A percentile compares a stretch with the other conserved stretches of the same genome.
Evolutionary conservation across 2,113 vertebrate species (phyloP).

Genomic region (Corydoras sp.): DNA sequence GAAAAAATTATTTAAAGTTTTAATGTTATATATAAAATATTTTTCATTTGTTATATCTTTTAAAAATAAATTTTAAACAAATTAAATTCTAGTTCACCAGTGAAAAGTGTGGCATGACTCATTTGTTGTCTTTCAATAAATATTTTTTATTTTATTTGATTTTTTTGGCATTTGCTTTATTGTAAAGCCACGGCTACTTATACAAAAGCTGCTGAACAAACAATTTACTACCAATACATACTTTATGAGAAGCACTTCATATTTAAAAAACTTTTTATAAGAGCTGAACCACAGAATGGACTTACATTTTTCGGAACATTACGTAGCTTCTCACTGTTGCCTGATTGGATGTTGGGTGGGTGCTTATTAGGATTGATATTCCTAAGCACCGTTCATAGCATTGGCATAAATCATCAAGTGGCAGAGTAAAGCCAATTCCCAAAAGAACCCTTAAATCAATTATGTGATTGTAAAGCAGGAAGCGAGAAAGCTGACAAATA

Average conservation of each 20-base stretch:
- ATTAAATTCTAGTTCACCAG: not conserved
- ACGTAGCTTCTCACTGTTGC: slow-evolving; percentile 45
- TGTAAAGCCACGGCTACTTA: too few relatives aligned
- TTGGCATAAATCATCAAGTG: slow-evolving; percentile 62
- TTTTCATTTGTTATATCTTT: too few relatives aligned
- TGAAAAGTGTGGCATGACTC: too few relatives aligned
- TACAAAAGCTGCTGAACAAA: too few relatives aligned
- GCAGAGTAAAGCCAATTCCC: slow-evolving; percentile 49
- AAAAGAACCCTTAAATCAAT: slow-evolving; percentile 68
- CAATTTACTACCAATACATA: not conserved
- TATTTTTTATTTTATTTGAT: too few relatives aligned
- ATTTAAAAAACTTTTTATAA: not conserved
- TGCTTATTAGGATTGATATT: slow-evolving; percentile 69
- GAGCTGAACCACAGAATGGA: not conserved
- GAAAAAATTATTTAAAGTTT: too few relatives aligned
- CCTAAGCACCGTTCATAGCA: slow-evolving; percentile 49
- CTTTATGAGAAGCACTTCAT: not conserved
- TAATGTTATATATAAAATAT: too few relatives aligned
- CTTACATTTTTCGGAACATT: slow-evolving; percentile 49
- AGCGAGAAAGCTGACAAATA: slow-evolving; percentile 72
- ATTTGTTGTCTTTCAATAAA: too few relatives aligned
- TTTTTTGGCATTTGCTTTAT: too few relatives aligned
- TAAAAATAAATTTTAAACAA: not conserved
- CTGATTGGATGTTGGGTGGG: slow-evolving; percentile 56
- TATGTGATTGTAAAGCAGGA: slow-evolving; percentile 53